Base-by-base conservation (phyloP, 1,140 invertebrate species). In the Atta texana region DNA sequence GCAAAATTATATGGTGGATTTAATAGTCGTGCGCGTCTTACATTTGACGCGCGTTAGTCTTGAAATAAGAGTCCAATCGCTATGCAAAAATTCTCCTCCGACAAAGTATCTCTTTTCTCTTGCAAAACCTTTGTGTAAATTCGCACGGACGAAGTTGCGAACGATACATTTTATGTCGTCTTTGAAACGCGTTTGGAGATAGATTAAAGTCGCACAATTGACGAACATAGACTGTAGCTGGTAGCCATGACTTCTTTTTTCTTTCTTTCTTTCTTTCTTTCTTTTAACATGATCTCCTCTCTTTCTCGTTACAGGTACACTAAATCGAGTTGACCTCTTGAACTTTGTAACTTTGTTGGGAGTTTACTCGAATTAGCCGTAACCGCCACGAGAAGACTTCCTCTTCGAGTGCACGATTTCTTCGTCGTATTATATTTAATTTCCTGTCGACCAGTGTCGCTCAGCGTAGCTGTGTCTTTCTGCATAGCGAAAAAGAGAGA, bases 291-390 rank as follows among this genome's bases (percentile, higher is more conserved):
- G 76, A 59, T 49, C 88, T 80, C 61, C 69, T 85, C 64, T 64
- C 78, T 63, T 87, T 77, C 69, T 88, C 86, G 88, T 85, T 90
- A 84, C 88, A 63, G 75, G 78, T 87, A 61, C 53, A 75, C 75
- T 86, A 87, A 90, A 90, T 90, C 85, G 88, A 89, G 88, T 90
- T 89, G 89, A 89, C 88, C 89, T 12, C 89, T 75, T 90, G 88
- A 90, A 90, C 89, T 90, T 87, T 14, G 88, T 87, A 90, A 90
- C 89, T 90, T 89, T 78, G 89, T 90, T 89, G 81, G 57, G 72
- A 89, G 89, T 84, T 90, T 55, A 59, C 78, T 84, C 53, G 89
- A 89, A 90, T 87, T 77, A 88, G 77, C 72, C 66, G 88, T 90
- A 89, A 89, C 84, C 88, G 85, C 57, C 72, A 85, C 28, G 74